Evolutionary conservation across 2,113 vertebrate species (phyloP).

Genomic region (Carassius gibelio): DNA sequence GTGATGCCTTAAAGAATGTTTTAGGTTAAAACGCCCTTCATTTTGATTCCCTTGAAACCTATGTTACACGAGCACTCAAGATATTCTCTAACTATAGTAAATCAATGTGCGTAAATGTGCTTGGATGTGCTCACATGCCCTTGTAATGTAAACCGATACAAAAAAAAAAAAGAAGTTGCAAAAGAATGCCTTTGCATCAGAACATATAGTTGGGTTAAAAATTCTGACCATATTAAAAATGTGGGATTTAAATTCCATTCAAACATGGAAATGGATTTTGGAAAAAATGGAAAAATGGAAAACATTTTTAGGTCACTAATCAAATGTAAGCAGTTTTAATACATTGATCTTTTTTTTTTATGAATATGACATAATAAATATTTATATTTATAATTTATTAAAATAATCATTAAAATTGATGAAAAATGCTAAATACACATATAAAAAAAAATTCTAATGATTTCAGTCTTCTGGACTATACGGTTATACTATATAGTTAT

Average conservation of each 20-base stretch:
- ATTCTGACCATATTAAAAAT: background rate
- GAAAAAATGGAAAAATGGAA: background rate
- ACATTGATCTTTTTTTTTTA: background rate
- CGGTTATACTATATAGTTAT: too few relatives aligned
- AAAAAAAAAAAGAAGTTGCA: background rate
- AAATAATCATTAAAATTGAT: too few relatives aligned
- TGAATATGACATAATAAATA: background rate
- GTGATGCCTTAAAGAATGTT: conserved; percentile 63
- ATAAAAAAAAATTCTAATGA: too few relatives aligned
- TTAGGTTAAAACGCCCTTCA: conserved; percentile 46
- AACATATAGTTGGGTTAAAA: background rate
- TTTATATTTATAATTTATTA: background rate
- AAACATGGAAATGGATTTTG: too few relatives aligned
- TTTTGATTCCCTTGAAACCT: conserved; percentile 51
- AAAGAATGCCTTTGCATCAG: background rate
- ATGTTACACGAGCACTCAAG: conserved; percentile 13
- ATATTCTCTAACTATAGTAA: conserved; percentile 22
- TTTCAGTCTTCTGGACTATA: background rate
- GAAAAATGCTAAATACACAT: too few relatives aligned
- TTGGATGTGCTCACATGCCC: conserved; percentile 1
- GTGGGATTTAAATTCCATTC: background rate
- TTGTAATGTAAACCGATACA: background rate
- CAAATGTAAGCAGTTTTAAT: background rate
- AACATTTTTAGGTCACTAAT: background rate
- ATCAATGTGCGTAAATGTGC: conserved; percentile 22